phyloP scores from a whole-genome alignment of 2,888 invertebrate species.

The Urechis unicinctus region DNA sequence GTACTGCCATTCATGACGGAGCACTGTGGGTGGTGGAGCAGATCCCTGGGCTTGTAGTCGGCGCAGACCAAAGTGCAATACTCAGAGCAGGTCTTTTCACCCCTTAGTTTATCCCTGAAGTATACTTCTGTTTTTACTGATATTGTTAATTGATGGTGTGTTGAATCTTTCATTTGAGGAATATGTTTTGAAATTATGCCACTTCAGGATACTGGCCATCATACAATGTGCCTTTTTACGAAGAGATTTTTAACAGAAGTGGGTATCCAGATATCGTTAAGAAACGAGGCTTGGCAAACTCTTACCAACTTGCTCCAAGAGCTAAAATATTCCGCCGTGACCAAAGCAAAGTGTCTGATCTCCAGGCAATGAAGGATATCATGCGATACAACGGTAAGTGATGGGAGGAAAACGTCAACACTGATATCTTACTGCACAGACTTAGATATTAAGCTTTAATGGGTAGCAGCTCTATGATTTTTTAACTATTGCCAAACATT shows the following conservation, averaged over 20 bases:
- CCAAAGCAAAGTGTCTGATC: constrained; percentile 31
- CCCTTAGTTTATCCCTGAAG: no score
- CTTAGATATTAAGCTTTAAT: no score
- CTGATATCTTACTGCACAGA: no score
- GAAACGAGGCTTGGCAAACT: constrained; percentile 33
- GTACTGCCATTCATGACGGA: constrained; percentile 28
- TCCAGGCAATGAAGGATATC: constrained; percentile 36
- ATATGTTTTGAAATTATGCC: background rate
- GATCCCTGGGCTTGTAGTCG: constrained; percentile 40
- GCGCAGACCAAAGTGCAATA: constrained; percentile 34
- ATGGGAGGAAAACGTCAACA: no score
- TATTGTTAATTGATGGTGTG: no score
- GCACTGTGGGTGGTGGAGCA: constrained; percentile 47
- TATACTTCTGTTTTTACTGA: no score
- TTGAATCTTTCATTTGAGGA: background rate
- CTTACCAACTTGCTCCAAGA: constrained; percentile 45
- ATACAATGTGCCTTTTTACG: constrained; percentile 47
- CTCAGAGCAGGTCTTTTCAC: constrained; percentile 28
- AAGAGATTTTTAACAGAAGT: constrained; percentile 41
- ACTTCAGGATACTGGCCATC: constrained; percentile 45
- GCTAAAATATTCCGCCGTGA: constrained; percentile 49
- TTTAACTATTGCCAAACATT: no score
- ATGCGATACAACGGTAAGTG: constrained; percentile 46
- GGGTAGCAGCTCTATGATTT: no score
- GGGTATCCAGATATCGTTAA: constrained; percentile 40